These are phyloP conservation scores for Valencia hispanica DNA, from an alignment of 2,797 vertebrate genomes.

Conservation along the genomic window DNA sequence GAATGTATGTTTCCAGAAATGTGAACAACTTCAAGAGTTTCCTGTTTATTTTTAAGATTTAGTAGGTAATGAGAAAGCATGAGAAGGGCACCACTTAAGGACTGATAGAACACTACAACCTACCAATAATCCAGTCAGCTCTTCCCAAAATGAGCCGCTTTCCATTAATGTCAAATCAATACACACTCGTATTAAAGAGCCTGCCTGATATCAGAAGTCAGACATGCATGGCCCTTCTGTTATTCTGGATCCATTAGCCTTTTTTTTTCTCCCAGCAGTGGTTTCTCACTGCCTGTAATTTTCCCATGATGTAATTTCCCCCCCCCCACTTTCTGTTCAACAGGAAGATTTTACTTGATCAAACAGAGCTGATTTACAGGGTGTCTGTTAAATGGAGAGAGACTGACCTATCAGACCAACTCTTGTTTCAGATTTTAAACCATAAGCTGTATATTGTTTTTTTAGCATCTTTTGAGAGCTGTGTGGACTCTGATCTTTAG, in stretches of 20 bases:
- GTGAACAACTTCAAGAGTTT: too few species aligned
- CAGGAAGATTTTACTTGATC: background rate
- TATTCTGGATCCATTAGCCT: too few species aligned
- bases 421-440: conserved; percentile 9
- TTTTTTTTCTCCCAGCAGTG: background rate
- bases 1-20: too few species aligned
- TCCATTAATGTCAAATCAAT: background rate
- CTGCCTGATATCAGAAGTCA: background rate
- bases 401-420: background rate
- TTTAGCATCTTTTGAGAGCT: conserved; percentile 23
- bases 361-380: conserved; percentile 22
- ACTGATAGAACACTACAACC: too few species aligned
- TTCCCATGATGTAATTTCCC: background rate
- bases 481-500: conserved; percentile 7
- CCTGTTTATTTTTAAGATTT: background rate
- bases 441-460: conserved; percentile 15
- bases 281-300: background rate
- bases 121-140: too few species aligned
- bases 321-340: conserved; percentile 5
- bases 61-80: background rate
- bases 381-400: conserved; percentile 12
- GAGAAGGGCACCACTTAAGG: background rate
- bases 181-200: background rate
- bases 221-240: background rate
- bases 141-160: background rate